A percentile compares a stretch with the other conserved stretches of the same genome.
Conservation (phyloP, 2,888 invertebrate genomes). For the Smittia aterrima region DNA sequence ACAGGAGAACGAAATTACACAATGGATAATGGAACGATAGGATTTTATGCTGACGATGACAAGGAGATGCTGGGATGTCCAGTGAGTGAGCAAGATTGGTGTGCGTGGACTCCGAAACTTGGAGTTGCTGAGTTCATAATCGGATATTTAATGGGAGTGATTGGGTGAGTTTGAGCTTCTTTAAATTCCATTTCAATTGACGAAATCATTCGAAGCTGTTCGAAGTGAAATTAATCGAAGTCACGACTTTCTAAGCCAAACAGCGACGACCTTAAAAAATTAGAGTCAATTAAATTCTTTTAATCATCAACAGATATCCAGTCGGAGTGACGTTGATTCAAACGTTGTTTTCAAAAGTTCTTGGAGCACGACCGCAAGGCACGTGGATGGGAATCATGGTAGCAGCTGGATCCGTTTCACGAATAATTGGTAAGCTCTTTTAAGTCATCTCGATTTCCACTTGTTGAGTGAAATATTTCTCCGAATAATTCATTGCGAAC, state of each 20-base stretch:
- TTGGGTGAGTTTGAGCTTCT: constrained; percentile 25
- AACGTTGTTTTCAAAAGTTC: constrained; percentile 83
- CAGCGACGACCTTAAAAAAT: background rate
- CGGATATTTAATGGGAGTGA: constrained; percentile 64
- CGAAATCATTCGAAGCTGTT: too few species aligned
- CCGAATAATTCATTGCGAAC: background rate
- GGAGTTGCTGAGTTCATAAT: constrained; percentile 71
- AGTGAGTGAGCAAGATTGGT: constrained; percentile 68
- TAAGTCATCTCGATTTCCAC: background rate
- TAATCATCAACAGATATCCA: constrained; percentile 68
- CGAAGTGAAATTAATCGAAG: too few species aligned
- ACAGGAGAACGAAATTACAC: background rate
- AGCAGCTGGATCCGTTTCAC: constrained; percentile 76
- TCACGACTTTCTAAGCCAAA: too few species aligned
- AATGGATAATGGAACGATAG: constrained; percentile 2
- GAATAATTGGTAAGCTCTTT: constrained; percentile 62
- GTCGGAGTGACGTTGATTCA: constrained; percentile 81
- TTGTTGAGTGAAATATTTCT: too few species aligned
- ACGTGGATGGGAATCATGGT: constrained; percentile 89
- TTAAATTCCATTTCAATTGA: too few species aligned
- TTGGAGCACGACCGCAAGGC: constrained; percentile 81
- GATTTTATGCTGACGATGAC: background rate
- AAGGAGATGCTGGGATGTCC: constrained; percentile 57
- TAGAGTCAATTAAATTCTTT: constrained; percentile 48
- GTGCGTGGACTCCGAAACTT: constrained; percentile 66